Evolutionary conservation across 2,888 invertebrate genomes (phyloP), one percentile per base, ranked within the genome.

Genomic region (Amphipoea lucens): DNA sequence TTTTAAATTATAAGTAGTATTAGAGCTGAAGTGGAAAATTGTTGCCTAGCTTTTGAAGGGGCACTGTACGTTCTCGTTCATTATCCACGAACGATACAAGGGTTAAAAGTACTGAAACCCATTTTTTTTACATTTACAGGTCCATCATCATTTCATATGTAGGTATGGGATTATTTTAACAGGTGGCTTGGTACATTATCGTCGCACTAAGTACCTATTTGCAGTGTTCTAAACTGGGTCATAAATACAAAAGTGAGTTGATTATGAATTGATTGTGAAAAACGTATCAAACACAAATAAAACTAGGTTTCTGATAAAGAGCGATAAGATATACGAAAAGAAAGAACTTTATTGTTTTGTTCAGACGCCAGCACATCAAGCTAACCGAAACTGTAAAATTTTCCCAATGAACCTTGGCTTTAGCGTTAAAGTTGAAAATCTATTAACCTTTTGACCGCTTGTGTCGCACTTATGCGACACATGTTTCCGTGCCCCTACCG

Each of bases 291-390:
- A 79, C 36, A 70, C 48, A 63, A 68, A 42, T 84, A 40, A 17
- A 63, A 84, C 60, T 78, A n/a, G 63, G 42, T 23, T 84, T 36
- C 36, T 57, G 80, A 72, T 84, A 73, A 82, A 36, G 29, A 69
- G 29, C 65, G 82, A 82, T 82, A 84, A 84, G 85, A 82, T 79
- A 82, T 57, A 83, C 11, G n/a, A 67, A 60, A 80, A 51, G 5
- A 76, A 83, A 76, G 45, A 23, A 20, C 5, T 29, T 54, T 57
- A 76, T 83, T 68, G 45, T 68, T 68, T 62, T 12, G 63, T 45
- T 11, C 45, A 45, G 45, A 45, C 45, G 9, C 45, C 11, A 45
- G 45, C 45, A 45, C 45, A 45, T 11, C 45, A 11, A 45, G 45
- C 45, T 45, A 45, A 45, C 45, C 45, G 11, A 45, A 45, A 45